Conservation (phyloP, 1,140 invertebrate genomes). For the Ridgeia piscesae region DNA sequence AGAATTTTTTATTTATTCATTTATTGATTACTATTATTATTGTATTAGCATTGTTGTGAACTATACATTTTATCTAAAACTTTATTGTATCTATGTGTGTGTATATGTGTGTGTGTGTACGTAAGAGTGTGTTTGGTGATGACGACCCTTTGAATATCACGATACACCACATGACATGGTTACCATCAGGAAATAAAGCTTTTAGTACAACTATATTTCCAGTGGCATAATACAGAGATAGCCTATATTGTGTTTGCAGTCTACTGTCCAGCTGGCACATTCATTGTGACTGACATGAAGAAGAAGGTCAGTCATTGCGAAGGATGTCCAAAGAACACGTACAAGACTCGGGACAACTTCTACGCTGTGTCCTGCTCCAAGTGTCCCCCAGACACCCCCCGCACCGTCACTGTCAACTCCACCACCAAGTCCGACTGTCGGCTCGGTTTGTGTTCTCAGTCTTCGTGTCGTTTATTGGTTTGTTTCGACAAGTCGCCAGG, state of each 20-base stretch:
- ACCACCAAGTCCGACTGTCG: not conserved
- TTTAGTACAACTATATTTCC: too few species aligned
- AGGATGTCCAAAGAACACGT: not conserved
- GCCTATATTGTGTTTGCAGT: not conserved
- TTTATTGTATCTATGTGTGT: too few species aligned
- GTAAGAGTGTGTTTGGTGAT: too few species aligned
- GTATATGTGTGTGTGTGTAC: too few species aligned
- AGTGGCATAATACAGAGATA: not conserved
- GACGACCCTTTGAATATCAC: too few species aligned
- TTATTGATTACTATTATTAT: too few species aligned
- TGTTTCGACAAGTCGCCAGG: too few species aligned
- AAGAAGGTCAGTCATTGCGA: not conserved
- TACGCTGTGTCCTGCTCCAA: not conserved
- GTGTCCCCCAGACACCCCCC: not conserved
- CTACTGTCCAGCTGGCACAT: not conserved
- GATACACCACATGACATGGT: too few species aligned
- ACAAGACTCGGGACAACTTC: not conserved
- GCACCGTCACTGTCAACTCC: not conserved
- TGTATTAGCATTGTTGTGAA: too few species aligned
- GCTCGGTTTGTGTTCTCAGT: not conserved
- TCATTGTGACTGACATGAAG: not conserved
- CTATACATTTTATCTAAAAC: too few species aligned
- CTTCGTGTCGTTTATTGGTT: not conserved
- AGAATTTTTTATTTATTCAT: too few species aligned
- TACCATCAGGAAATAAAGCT: too few species aligned